Evolutionary conservation across 2,888 invertebrate species (phyloP).

Genomic region (Agrotis puta): DNA sequence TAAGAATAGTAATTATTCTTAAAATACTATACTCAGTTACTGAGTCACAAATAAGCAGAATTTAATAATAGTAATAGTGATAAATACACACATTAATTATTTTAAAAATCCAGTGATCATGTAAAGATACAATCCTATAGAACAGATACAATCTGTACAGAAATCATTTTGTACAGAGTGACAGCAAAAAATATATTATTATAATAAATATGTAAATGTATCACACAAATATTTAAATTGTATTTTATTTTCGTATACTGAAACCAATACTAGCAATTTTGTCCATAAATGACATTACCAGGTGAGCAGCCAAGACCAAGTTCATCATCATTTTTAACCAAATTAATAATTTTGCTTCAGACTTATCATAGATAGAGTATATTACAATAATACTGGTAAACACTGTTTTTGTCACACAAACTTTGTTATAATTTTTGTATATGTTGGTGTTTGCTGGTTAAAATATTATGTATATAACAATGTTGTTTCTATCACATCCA

Average conservation of each 20-base stretch:
- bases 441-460: too few species aligned
- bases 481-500: too few species aligned
- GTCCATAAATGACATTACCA: too few species aligned
- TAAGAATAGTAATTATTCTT: neutral
- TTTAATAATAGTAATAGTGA: slow-evolving; percentile 17
- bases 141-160: neutral
- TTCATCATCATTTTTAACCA: neutral
- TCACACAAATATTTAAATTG: neutral
- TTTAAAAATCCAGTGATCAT: neutral
- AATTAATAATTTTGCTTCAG: neutral
- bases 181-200: neutral
- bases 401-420: too few species aligned
- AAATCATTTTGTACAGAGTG: slow-evolving; percentile 9
- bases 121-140: neutral
- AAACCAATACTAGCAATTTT: neutral
- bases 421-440: too few species aligned
- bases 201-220: too few species aligned
- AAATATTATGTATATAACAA: too few species aligned
- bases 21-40: neutral
- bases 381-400: slow-evolving; percentile 29
- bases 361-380: slow-evolving; percentile 24
- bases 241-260: neutral
- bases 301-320: too few species aligned
- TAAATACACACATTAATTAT: slow-evolving; percentile 17
- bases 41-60: neutral